Evolutionary conservation across 2,888 invertebrate species (phyloP), one percentile per base, ranked within the genome.

Genomic region (Timema podura): DNA sequence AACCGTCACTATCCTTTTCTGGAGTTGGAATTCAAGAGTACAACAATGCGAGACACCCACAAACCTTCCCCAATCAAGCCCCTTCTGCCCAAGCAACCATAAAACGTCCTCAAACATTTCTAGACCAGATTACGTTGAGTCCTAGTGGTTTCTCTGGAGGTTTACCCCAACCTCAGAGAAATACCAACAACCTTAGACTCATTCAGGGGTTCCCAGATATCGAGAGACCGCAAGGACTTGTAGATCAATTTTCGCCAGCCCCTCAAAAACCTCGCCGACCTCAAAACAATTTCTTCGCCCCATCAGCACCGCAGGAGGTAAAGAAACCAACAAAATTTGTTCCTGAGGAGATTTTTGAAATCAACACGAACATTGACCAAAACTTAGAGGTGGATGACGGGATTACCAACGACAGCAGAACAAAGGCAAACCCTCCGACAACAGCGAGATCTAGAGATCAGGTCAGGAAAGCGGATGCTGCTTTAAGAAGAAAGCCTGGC

Each of bases 341-440:
- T 5, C 46, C 70, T 5, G 70, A 70, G 16, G 71, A 70, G 30
- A 73, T 30, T 30, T 30, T 72, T 16, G 67, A 67, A 45, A 49
- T 70, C 8, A 69, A 67, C 10, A 76, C 77, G 65, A 73, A 76
- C 44, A 77, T 80, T 6, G 77, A 79, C 73, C 79, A 80, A 74
- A 76, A 79, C 70, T 75, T 79, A 45, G 79, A 76, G 68, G 75
- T 77, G 7, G 77, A 76, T 51, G 76, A 77, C 16, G 44, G 45
- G 9, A 46, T 69, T 9, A 68, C 72, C 48, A 65, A 48, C 30
- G 15, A 67, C n/a, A 57, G 68, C 6, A 72, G 54, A 45, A 45
- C 48, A 44, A 49, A 45, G 44, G 11, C 30, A 61, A 64, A 46
- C 44, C 51, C 66, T 5, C 47, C 54, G 10, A 45, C 51, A 48